Evolutionary conservation across 2,113 vertebrate genomes (phyloP).

Genomic region (Chiloscyllium plagiosum): DNA sequence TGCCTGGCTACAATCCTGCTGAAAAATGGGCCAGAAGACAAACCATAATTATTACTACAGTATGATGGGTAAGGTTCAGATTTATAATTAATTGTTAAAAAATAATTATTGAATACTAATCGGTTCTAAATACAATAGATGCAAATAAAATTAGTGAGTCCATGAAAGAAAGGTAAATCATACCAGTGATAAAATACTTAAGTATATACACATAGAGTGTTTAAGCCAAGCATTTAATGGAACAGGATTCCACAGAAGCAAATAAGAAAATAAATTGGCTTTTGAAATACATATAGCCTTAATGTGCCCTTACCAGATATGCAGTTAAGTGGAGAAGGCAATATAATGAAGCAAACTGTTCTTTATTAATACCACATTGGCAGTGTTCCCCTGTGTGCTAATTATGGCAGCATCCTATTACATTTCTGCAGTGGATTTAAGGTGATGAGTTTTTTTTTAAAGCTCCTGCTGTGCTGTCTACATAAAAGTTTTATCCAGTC

Average conservation of each 20-base stretch:
- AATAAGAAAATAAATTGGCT: constrained; percentile 25
- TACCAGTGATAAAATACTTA: not conserved
- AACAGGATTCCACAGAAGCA: not conserved
- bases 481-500: constrained; percentile 37
- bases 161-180: not conserved
- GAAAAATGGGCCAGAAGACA: not conserved
- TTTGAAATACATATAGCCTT: not conserved
- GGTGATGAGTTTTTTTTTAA: constrained; percentile 6
- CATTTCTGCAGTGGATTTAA: constrained; percentile 14
- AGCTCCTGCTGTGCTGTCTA: constrained; percentile 23
- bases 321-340: not conserved
- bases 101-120: not conserved
- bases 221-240: not conserved
- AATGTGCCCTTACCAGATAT: not conserved
- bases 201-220: not conserved
- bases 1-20: not conserved
- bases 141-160: not conserved
- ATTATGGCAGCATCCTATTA: constrained; percentile 31
- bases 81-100: not conserved
- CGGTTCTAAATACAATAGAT: not conserved
- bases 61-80: not conserved
- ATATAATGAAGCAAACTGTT: constrained; percentile 30
- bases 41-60: not conserved
- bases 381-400: constrained; percentile 33
- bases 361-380: constrained; percentile 32